A percentile compares a stretch with the other conserved stretches of the same genome.
phyloP scores from a whole-genome alignment of 2,113 vertebrate species.

The Benitochromis conjunctus region DNA sequence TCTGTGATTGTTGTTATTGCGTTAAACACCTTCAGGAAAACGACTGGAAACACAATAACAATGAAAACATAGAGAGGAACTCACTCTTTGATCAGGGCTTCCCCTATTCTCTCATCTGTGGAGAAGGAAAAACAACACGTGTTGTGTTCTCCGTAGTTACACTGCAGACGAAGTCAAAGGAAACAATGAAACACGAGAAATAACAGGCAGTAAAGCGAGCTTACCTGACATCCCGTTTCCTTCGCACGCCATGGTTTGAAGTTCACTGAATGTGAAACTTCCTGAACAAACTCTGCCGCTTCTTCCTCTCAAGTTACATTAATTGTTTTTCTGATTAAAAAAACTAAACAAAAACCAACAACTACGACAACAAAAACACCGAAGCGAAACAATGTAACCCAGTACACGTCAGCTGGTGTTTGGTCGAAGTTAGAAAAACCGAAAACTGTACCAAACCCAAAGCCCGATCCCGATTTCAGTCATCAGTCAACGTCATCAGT shows the following conservation, averaged over 20 bases:
- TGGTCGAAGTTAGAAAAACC: not conserved
- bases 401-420: not conserved
- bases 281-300: not conserved
- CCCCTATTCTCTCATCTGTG: slow-evolving; percentile 43
- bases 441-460: not conserved
- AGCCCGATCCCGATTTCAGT: not conserved
- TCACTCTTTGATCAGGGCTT: slow-evolving; percentile 45
- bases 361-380: not conserved
- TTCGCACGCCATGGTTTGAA: slow-evolving; percentile 13
- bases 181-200: not conserved
- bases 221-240: slow-evolving; percentile 29
- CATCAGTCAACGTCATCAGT: not conserved
- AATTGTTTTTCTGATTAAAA: not conserved
- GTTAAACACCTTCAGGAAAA: not conserved
- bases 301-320: not conserved
- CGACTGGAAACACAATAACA: not conserved
- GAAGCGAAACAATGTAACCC: not conserved
- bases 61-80: not conserved
- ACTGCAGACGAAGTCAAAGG: not conserved
- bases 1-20: no score
- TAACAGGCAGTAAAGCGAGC: not conserved
- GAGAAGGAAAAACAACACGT: not conserved
- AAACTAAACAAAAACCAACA: not conserved
- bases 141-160: not conserved
- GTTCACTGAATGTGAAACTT: not conserved